Percentiles rank a stretch among this genome's conserved stretches.
phyloP scores from a whole-genome alignment of 53 echinoderm and acorn worm species.

The Paracentrotus lividus region DNA sequence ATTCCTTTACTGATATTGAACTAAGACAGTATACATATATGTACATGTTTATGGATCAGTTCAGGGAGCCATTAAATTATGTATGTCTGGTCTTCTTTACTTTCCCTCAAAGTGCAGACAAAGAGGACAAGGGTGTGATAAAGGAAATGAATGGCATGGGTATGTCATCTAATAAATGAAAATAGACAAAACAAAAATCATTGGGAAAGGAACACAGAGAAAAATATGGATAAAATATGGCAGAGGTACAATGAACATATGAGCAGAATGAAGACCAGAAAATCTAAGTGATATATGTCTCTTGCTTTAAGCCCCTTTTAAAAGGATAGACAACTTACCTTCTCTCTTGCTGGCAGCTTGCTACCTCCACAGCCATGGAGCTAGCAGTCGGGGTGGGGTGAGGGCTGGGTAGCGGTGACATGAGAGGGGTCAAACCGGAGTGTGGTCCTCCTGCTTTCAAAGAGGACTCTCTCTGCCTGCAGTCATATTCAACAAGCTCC shows the following conservation, averaged over 20 bases:
- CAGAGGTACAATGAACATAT: background rate
- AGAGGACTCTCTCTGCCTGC: constrained; percentile 91
- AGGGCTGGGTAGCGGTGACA: constrained; percentile 93
- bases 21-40: too few relatives aligned
- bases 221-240: background rate
- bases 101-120: too few relatives aligned
- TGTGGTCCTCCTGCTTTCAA: constrained; percentile 85
- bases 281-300: too few relatives aligned
- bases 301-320: background rate
- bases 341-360: constrained; percentile 79
- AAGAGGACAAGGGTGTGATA: too few relatives aligned
- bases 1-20: too few relatives aligned
- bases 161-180: too few relatives aligned
- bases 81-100: too few relatives aligned
- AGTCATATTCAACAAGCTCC: constrained; percentile 98
- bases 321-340: constrained; percentile 32
- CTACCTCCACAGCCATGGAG: constrained; percentile 77
- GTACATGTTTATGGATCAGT: too few relatives aligned
- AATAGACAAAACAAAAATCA: too few relatives aligned
- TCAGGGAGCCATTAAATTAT: too few relatives aligned
- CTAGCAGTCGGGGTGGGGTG: constrained; percentile 93
- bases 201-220: background rate
- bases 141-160: too few relatives aligned
- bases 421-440: constrained; percentile 93
- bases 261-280: too few relatives aligned